Conservation (phyloP, 1,140 invertebrate genomes). For the Papilio dardanus region DNA sequence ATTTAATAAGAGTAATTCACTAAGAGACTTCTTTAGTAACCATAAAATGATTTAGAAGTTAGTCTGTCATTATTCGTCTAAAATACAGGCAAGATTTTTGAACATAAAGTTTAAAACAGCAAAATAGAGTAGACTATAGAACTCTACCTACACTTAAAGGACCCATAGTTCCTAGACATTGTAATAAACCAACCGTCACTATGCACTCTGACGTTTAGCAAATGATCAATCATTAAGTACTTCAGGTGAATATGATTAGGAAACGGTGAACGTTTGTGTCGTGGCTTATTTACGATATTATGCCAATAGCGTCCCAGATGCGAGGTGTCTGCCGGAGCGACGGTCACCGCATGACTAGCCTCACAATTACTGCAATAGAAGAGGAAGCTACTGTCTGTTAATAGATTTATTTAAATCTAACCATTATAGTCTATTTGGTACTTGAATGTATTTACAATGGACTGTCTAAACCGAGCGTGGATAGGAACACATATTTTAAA, state of each 20-base stretch:
- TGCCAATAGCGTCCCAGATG: conserved; percentile 23
- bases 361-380: conserved; percentile 5
- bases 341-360: conserved; percentile 4
- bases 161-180: too few relatives aligned
- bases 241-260: conserved; percentile 23
- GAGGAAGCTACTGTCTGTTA: conserved; percentile 14
- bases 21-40: too few relatives aligned
- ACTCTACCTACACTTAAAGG: too few relatives aligned
- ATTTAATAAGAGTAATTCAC: too few relatives aligned
- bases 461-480: too few relatives aligned
- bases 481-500: too few relatives aligned
- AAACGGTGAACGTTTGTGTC: conserved; percentile 18
- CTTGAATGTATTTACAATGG: too few relatives aligned
- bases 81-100: too few relatives aligned
- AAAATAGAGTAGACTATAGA: too few relatives aligned
- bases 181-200: not conserved
- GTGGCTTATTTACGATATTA: conserved; percentile 22
- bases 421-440: not conserved
- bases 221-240: not conserved
- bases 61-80: too few relatives aligned
- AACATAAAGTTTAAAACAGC: too few relatives aligned
- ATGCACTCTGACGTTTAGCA: not conserved
- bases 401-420: conserved; percentile 15
- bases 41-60: too few relatives aligned
- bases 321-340: conserved; percentile 2